phyloP scores from a whole-genome alignment of 1,140 invertebrate species.

The Heliconius hermathena region DNA sequence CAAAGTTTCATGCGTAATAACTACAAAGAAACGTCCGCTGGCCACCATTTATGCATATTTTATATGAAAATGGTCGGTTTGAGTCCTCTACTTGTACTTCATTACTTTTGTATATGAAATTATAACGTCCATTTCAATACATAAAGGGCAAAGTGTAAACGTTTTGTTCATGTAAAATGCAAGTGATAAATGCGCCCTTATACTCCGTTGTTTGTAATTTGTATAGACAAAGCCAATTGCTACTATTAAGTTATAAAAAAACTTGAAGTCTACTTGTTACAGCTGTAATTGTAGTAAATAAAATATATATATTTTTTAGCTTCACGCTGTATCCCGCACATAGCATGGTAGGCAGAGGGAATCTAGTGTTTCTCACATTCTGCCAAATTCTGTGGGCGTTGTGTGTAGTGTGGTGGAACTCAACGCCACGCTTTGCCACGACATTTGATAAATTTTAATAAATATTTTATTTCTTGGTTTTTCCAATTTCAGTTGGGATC shows the following conservation, averaged over 20 bases:
- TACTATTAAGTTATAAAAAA: background rate
- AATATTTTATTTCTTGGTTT: too few relatives aligned
- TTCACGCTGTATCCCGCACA: too few relatives aligned
- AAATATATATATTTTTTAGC: too few relatives aligned
- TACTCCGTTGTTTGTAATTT: background rate
- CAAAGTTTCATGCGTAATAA: constrained; percentile 9
- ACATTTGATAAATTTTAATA: too few relatives aligned
- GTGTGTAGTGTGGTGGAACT: too few relatives aligned
- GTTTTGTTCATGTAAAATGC: constrained; percentile 10
- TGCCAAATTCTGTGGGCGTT: too few relatives aligned
- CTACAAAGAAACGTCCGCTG: constrained; percentile 10
- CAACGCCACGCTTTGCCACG: too few relatives aligned
- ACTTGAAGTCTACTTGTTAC: background rate
- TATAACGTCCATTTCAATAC: constrained; percentile 26
- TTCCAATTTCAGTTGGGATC: too few relatives aligned
- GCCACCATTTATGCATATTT: constrained; percentile 35
- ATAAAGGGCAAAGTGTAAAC: constrained; percentile 24
- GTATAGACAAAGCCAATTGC: background rate
- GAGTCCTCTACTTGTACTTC: constrained; percentile 13
- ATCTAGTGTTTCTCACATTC: too few relatives aligned
- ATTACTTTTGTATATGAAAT: constrained; percentile 28
- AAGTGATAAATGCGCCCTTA: constrained; percentile 6
- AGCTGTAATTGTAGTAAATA: background rate
- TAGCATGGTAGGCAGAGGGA: too few relatives aligned
- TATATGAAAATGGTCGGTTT: constrained; percentile 43